Evolutionary conservation across 2,888 invertebrate species (phyloP), one percentile per base, ranked within the genome.

Genomic region (Pimpla rufipes): DNA sequence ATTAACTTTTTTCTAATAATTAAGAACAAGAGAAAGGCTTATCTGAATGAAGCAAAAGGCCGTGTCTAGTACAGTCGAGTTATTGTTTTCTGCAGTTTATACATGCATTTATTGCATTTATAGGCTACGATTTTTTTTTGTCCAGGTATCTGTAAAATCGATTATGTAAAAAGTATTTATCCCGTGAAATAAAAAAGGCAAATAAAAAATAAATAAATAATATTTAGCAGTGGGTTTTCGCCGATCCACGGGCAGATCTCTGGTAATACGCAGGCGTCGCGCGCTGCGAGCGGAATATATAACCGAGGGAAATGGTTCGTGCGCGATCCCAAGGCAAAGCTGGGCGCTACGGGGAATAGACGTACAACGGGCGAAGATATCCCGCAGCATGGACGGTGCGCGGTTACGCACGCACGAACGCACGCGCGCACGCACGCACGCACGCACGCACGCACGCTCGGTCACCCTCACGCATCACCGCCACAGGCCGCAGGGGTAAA

Each of bases 381-480:
- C 55, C 57, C 66, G 70, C 37, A 52, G 78, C 77, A 78, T 67
- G 67, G 76, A 73, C 74, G 75, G 83, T 79, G n/a, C 47, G 47
- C n/a, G 5, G 3, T 10, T 16, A 37, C 59, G 59, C 16, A 37
- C 37, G 42, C 6, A 64, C 64, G 64, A 2, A 64, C 64, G 64
- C 0, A 59, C 35, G n/a, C n/a, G 29, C 5, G 81, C 71, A 71
- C 50, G 83, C 76, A 68, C 66, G 62, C 73, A 83, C 76, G 82
- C 74, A 82, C 79, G 84, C 52, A 85, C 77, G 83, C 77, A 73
- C 80, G 66, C 67, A 73, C 70, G 74, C 57, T 66, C 78, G 67
- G 73, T 70, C 73, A 57, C 67, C 74, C 57, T 57, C 77, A 74
- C 29, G 47, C 66, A 64, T 59, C 59, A 47, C 64, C 40, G 23